These are phyloP conservation scores for Albula goreensis DNA, from an alignment of 2,113 vertebrate species.

Conservation along the genomic window DNA sequence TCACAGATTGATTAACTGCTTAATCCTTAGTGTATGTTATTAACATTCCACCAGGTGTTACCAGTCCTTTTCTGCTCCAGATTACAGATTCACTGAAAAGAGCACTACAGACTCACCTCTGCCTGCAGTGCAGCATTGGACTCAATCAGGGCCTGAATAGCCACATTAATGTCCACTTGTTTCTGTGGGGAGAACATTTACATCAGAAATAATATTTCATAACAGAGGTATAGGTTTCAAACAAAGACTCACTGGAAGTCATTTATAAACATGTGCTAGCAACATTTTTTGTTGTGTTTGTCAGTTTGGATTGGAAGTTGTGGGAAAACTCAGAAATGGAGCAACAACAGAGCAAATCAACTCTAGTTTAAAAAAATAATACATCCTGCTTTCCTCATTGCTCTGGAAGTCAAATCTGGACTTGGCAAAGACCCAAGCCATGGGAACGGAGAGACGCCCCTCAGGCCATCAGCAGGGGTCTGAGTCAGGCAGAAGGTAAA, in stretches of 20 bases:
- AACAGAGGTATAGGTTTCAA: neutral
- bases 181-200: conserved; percentile 70
- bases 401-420: neutral
- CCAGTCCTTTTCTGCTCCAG: neutral
- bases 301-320: neutral
- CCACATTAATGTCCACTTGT: conserved; percentile 75
- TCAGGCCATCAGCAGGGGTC: neutral
- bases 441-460: neutral
- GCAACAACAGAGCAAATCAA: neutral
- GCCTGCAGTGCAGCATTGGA: conserved; percentile 72
- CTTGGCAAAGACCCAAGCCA: conserved; percentile 6
- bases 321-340: neutral
- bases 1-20: neutral
- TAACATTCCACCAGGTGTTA: neutral
- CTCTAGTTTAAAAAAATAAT: neutral
- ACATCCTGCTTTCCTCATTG: conserved; percentile 12
- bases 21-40: neutral
- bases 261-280: neutral
- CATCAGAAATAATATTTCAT: conserved; percentile 33
- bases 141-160: conserved; percentile 74
- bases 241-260: neutral
- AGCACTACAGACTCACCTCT: conserved; percentile 74
- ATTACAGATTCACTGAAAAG: neutral
- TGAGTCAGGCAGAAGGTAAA: neutral
- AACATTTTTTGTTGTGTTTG: neutral